phyloP scores from a whole-genome alignment of 2,113 vertebrate genomes.

The Podiceps cristatus region DNA sequence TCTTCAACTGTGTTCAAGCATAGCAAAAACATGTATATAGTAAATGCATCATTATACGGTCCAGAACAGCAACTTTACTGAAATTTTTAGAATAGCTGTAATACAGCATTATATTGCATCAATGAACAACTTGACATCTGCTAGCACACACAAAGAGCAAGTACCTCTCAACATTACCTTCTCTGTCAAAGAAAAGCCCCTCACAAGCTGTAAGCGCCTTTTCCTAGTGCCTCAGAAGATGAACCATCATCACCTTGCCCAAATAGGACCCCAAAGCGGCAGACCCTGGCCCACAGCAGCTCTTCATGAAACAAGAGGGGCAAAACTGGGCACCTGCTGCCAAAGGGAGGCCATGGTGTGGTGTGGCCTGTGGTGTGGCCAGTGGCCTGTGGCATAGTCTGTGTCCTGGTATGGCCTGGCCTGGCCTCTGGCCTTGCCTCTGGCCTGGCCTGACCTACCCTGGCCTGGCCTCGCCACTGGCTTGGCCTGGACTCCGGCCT shows the following conservation, averaged over 20 bases:
- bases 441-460: no score
- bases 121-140: rapidly evolving
- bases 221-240: rapidly evolving
- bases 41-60: neutral
- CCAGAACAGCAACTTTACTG: rapidly evolving
- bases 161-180: rapidly evolving
- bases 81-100: neutral
- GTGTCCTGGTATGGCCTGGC: no score
- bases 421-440: no score
- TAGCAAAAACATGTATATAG: rapidly evolving
- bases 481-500: no score
- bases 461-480: no score
- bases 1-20: neutral
- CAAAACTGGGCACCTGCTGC: rapidly evolving
- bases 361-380: no score
- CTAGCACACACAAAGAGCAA: rapidly evolving
- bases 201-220: rapidly evolving
- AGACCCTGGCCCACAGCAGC: no score
- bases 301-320: rapidly evolving
- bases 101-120: rapidly evolving
- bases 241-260: rapidly evolving
- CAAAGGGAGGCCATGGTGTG: no score
- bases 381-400: no score
- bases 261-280: rapidly evolving
- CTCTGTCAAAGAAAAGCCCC: neutral